phyloP scores from a whole-genome alignment of 2,888 invertebrate species.

The Nymphalis polychloros region DNA sequence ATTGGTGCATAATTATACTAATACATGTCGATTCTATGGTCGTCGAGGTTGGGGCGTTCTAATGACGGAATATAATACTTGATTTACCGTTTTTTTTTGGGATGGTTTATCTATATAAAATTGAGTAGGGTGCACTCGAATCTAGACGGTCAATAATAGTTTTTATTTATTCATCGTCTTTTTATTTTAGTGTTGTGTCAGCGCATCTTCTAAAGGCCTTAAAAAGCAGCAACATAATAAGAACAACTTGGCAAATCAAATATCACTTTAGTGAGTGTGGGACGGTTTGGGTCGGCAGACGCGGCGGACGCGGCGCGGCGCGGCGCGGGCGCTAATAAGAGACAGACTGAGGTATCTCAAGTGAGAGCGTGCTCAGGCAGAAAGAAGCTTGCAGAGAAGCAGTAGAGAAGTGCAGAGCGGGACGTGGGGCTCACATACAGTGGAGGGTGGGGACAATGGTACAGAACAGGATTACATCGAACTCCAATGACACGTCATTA shows the following conservation, averaged over 20 bases:
- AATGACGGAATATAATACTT: slow-evolving; percentile 35
- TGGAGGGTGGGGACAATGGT: slow-evolving; percentile 74
- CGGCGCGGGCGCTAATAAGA: slow-evolving; percentile 65
- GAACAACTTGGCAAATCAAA: slow-evolving; percentile 70
- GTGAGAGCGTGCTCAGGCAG: slow-evolving; percentile 80
- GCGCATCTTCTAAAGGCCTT: slow-evolving; percentile 68
- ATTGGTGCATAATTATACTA: slow-evolving; percentile 36
- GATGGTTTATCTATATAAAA: slow-evolving; percentile 6
- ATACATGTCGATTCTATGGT: slow-evolving; percentile 29
- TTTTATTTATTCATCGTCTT: slow-evolving; percentile 1
- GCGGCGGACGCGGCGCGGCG: slow-evolving; percentile 49
- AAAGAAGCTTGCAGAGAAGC: slow-evolving; percentile 82
- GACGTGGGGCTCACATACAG: slow-evolving; percentile 79
- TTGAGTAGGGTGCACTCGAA: slow-evolving; percentile 2
- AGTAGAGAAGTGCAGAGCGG: slow-evolving; percentile 82
- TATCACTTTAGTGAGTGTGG: slow-evolving; percentile 56
- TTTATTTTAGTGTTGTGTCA: slow-evolving; percentile 42
- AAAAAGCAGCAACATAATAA: slow-evolving; percentile 76
- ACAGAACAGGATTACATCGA: slow-evolving; percentile 79
- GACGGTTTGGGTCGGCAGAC: slow-evolving; percentile 57
- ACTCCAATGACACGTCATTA: slow-evolving; percentile 59
- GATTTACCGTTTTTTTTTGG: slow-evolving; percentile 30
- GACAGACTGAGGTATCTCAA: slow-evolving; percentile 64
- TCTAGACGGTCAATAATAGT: slow-evolving; percentile 5
- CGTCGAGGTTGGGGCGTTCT: slow-evolving; percentile 24